Evolutionary conservation across 2,888 invertebrate species (phyloP), one percentile per base, ranked within the genome.

Genomic region (Nesidiocoris tenuis): DNA sequence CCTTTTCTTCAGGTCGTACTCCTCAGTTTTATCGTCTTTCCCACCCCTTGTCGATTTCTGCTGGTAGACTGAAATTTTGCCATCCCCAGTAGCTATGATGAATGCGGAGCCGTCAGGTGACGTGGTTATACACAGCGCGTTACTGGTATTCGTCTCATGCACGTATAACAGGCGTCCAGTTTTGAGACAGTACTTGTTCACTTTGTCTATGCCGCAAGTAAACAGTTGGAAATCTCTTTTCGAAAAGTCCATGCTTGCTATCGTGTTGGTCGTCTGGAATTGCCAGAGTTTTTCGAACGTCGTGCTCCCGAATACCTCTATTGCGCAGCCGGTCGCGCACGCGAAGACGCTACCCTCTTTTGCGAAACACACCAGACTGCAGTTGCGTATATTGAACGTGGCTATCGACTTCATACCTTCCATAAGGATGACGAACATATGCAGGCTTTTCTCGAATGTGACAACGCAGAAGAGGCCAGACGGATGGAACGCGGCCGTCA

Each of bases 381-480:
- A 95, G 80, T 90, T 90, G 66, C 92, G 86, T 76, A 92, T 89
- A 0, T 89, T 86, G 81, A 92, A 90, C 81, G 91, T 91, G 76
- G 89, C 86, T 84, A 90, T 88, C 0, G 85, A 83, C 39, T 87
- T 87, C 68, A 97, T 88, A 82, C 96, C 94, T 81, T 96, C 94
- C 81, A 96, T 91, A 79, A 95, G 87, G 21, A 97, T 90, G 75
- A 92, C 93, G 88, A 95, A 90, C 79, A 94, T 91, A 66, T 95
- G 88, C 1, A 97, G 85, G 84, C 95, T 95, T 83, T 96, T 95
- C 0, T 92, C 91, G 83, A 96, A 96, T 0, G 96, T 96, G 25
- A 95, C 90, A 59, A 95, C 89, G 1, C 94, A 89, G 83, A 94
- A 94, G 0, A 96, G 86, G 2, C 95, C 84, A 68, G 83, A 82